phyloP scores from a whole-genome alignment of 2,888 invertebrate species.

The Dendrolimus pini region DNA sequence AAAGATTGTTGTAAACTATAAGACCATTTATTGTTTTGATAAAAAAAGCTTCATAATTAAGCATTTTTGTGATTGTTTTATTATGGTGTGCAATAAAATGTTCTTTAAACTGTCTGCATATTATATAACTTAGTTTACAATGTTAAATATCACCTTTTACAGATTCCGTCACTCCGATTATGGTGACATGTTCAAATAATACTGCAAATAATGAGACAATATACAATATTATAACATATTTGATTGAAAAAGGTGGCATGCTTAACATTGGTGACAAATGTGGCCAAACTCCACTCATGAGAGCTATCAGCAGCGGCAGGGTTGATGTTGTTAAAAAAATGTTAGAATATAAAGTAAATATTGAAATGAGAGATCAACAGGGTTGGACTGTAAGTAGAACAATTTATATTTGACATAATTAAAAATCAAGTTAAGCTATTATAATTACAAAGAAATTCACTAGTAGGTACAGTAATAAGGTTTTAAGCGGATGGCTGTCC shows the following conservation, averaged over 20 bases:
- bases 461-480: constrained; percentile 2
- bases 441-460: too few species aligned
- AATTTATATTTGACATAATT: background rate
- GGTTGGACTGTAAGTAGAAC: constrained; percentile 76
- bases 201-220: constrained; percentile 58
- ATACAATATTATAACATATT: constrained; percentile 58
- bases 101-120: too few species aligned
- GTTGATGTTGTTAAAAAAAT: constrained; percentile 69
- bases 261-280: constrained; percentile 74
- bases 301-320: constrained; percentile 75
- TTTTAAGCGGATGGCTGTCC: background rate
- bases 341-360: constrained; percentile 67
- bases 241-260: constrained; percentile 71
- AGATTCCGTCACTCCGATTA: constrained; percentile 80
- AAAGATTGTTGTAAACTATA: too few species aligned
- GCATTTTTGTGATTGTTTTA: background rate
- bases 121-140: too few species aligned
- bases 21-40: background rate
- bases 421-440: too few species aligned
- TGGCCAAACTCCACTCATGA: constrained; percentile 80
- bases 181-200: constrained; percentile 79
- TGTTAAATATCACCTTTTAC: constrained; percentile 17
- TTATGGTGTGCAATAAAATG: too few species aligned
- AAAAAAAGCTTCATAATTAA: background rate
- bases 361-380: constrained; percentile 76